These are phyloP conservation scores for Eutolmus rufibarbis DNA, from an alignment of 2,888 invertebrate species.

Conservation along the genomic window DNA sequence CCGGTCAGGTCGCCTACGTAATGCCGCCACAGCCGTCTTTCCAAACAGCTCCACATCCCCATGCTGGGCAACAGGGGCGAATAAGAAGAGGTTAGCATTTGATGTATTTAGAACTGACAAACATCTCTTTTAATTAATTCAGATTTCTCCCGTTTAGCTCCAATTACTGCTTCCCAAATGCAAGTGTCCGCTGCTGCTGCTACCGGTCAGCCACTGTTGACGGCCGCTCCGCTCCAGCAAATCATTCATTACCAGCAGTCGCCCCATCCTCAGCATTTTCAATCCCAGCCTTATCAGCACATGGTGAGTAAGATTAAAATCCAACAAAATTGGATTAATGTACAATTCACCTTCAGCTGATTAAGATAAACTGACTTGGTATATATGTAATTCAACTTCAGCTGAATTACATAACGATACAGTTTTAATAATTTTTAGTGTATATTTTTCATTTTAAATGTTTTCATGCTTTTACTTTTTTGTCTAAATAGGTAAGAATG, in stretches of 20 bases:
- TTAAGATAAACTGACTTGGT: no score
- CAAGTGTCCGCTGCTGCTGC: conserved; percentile 75
- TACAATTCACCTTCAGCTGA: no score
- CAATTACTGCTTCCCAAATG: conserved; percentile 72
- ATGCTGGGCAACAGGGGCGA: conserved; percentile 58
- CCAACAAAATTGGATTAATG: no score
- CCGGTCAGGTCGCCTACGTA: conserved; percentile 59
- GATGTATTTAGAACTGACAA: background rate
- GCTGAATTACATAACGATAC: no score
- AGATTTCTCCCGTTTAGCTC: conserved; percentile 49
- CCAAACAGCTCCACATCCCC: conserved; percentile 59
- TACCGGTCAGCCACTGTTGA: conserved; percentile 84
- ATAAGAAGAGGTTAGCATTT: conserved; percentile 59
- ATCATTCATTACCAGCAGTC: conserved; percentile 72
- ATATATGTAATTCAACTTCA: no score
- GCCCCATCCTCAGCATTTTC: conserved; percentile 65
- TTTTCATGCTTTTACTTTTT: background rate
- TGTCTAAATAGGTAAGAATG: conserved; percentile 68
- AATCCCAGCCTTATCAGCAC: conserved; percentile 63
- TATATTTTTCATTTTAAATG: background rate
- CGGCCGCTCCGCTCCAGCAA: conserved; percentile 79
- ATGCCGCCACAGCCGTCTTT: conserved; percentile 59
- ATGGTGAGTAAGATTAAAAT: conserved; percentile 60
- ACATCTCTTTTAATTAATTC: background rate
- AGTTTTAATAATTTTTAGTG: no score